phyloP scores from a whole-genome alignment of 2,888 invertebrate species.

The Cryptus viduatorius region DNA sequence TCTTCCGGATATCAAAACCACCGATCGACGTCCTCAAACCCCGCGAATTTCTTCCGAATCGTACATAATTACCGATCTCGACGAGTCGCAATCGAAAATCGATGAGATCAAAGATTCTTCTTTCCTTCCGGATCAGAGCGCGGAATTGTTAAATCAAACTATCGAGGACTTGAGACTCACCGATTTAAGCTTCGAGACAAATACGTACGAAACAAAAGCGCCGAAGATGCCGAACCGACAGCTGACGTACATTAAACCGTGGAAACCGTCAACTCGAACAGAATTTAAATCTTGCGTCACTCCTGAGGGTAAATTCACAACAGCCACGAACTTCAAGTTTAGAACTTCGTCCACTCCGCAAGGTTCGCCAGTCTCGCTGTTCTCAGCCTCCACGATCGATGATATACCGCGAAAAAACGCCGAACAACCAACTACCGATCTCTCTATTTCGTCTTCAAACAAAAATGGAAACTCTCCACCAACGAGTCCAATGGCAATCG shows the following conservation, averaged over 20 bases:
- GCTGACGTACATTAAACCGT: conserved; percentile 42
- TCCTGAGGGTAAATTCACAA: conserved; percentile 15
- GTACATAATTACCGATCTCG: background rate
- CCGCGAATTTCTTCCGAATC: background rate
- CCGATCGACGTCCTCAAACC: background rate
- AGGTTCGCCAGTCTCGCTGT: background rate
- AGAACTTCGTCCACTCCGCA: conserved; percentile 56
- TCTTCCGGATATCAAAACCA: background rate
- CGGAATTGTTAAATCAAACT: background rate
- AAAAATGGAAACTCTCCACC: background rate
- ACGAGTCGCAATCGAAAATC: background rate
- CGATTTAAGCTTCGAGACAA: background rate
- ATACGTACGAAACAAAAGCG: background rate
- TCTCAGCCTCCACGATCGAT: conserved; percentile 21
- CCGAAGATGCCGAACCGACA: conserved; percentile 6
- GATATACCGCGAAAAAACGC: background rate
- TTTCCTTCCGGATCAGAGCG: background rate
- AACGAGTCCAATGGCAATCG: background rate
- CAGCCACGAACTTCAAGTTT: conserved; percentile 20
- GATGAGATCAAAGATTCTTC: background rate
- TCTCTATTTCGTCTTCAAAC: background rate
- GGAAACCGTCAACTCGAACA: conserved; percentile 12
- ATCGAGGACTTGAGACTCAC: background rate
- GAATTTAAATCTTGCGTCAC: background rate
- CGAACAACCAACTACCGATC: background rate